Percentiles rank a stretch among this genome's conserved stretches.
These are phyloP conservation scores for Verasper variegatus DNA, from an alignment of 2,113 vertebrate species.

Conservation along the genomic window DNA sequence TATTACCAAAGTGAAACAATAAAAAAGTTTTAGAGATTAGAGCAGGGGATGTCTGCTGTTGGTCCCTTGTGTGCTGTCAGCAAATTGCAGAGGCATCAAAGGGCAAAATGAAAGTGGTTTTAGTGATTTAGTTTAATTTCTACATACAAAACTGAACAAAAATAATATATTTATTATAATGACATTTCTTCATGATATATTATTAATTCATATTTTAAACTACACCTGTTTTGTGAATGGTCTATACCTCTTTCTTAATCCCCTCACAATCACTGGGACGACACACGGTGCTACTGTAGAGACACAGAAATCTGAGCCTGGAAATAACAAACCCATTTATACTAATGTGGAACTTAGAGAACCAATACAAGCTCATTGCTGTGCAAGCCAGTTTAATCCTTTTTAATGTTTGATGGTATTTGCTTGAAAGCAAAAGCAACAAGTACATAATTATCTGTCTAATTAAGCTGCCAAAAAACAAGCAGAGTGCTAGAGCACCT, in stretches of 20 bases:
- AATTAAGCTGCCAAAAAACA: slow-evolving; percentile 99
- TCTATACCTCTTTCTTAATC: not conserved
- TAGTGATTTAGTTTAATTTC: slow-evolving; percentile 4
- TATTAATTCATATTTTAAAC: not conserved
- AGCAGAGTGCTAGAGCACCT: slow-evolving; percentile 93
- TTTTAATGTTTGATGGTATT: slow-evolving; percentile 96
- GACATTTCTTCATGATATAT: slow-evolving; percentile 13
- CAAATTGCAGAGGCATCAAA: slow-evolving; percentile 3
- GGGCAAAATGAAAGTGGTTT: slow-evolving; percentile 12
- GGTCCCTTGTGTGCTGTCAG: slow-evolving; percentile 24
- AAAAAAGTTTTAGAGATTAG: slow-evolving; percentile 30
- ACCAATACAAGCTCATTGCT: slow-evolving; percentile 74
- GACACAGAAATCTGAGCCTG: slow-evolving; percentile 16
- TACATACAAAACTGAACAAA: not conserved
- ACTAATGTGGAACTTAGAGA: slow-evolving; percentile 29
- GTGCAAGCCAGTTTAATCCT: slow-evolving; percentile 92
- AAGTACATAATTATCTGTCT: slow-evolving; percentile 99
- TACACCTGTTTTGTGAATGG: not conserved
- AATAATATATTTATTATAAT: not conserved
- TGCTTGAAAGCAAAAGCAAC: slow-evolving; percentile 96
- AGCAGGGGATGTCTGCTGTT: slow-evolving; percentile 19
- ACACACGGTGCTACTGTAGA: not conserved
- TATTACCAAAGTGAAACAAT: slow-evolving; percentile 46
- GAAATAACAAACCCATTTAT: no score
- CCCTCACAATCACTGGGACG: not conserved